Evolutionary conservation across 1,140 invertebrate species (phyloP), one percentile per base, ranked within the genome.

Genomic region (Solenopsis invicta): DNA sequence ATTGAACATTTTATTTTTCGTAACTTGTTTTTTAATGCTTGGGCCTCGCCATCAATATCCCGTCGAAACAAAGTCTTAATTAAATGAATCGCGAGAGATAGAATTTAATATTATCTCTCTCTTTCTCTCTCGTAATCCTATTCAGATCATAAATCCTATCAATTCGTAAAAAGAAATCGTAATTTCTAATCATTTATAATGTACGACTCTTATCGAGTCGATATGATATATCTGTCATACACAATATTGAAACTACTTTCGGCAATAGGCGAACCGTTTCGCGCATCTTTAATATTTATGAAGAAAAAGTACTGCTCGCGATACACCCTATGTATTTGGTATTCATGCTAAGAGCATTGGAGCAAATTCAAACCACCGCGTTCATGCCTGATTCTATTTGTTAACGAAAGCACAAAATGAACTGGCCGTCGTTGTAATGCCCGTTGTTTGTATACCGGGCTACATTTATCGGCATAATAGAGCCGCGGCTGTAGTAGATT

Each of bases 331-430:
- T 74, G 48, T 37, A 61, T 48, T 62, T 13, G 12, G 0, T 45
- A 54, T 74, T n/a, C 2, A 5, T 50, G 37, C 10, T 69, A 59
- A 82, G 59, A 29, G 0, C 21, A 29, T 13, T 13, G 52, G 12
- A 61, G 41, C 45, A 81, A 87, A 85, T 87, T 87, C 52, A 59
- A 54, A 71, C 29, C 56, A 59, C 12, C 56, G 37, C 29, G 66
- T 2, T 64, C 52, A n/a, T 52, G 74, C 59, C 75, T 71, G 80
- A 81, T 88, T 76, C 78, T 62, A 72, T 41, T 90, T 52, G 78
- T 89, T 90, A 87, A 76, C 64, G 64, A 77, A 78, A 75, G 59
- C 77, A 86, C 66, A 12, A 74, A 80, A 88, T 80, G 85, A 87
- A 87, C 87, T 75, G 61, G 56, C 78, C 18, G 59, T 54, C 87